A percentile compares a stretch with the other conserved stretches of the same genome.
These are phyloP conservation scores for Acromyrmex heyeri DNA, from an alignment of 1,140 invertebrate genomes.

Conservation along the genomic window DNA sequence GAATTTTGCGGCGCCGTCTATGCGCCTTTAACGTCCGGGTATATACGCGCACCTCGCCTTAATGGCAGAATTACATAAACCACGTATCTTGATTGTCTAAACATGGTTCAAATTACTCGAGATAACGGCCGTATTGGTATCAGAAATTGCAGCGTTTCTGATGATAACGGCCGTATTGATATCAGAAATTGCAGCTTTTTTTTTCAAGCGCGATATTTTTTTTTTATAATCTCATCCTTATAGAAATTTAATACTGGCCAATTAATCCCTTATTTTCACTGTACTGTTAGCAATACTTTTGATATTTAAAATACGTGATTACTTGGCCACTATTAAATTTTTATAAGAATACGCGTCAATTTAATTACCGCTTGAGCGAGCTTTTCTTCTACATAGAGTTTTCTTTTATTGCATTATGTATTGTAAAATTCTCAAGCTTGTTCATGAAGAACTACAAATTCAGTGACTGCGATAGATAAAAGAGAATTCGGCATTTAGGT, in stretches of 20 bases:
- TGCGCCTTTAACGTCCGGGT: slow-evolving; percentile 11
- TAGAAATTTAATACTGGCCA: no score
- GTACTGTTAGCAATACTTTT: no score
- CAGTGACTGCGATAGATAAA: background rate
- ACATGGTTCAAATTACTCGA: slow-evolving; percentile 47
- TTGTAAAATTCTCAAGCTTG: background rate
- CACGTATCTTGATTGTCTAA: slow-evolving; percentile 47
- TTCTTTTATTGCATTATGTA: background rate
- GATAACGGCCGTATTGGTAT: slow-evolving; percentile 42
- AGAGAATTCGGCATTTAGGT: background rate
- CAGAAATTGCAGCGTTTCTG: slow-evolving; percentile 10
- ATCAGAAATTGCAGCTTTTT: slow-evolving; percentile 14
- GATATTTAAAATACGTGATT: no score
- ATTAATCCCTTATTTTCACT: no score
- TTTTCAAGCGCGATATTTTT: background rate
- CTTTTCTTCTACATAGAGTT: background rate
- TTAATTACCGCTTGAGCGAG: slow-evolving; percentile 18
- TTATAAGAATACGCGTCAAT: background rate
- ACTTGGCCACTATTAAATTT: no score
- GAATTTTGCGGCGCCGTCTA: slow-evolving; percentile 23
- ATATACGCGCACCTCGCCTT: background rate
- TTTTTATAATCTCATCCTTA: background rate
- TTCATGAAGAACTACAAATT: background rate
- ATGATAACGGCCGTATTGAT: slow-evolving; percentile 30
- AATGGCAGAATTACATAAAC: slow-evolving; percentile 41